Evolutionary conservation across 2,797 vertebrate genomes (phyloP), one percentile per base, ranked within the genome.

Genomic region (Decapterus maruadsi): DNA sequence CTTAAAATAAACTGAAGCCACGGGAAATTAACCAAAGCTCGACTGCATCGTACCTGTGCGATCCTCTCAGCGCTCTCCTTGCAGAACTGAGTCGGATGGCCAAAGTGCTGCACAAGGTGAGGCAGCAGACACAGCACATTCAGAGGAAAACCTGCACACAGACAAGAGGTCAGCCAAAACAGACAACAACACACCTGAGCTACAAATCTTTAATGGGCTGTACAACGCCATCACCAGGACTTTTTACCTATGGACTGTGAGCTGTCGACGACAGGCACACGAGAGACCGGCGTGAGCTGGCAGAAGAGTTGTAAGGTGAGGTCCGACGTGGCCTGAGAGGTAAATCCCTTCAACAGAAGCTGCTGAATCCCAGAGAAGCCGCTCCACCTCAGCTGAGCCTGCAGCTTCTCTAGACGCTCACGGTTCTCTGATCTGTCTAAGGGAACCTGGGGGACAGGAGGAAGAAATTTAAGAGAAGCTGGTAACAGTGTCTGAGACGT

Each of bases 361-460:
- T 99, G 98, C 87, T 99, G 98, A 50, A 99, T 94, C 19, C 98
- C 98, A 6, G 98, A 96, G 92, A 99, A 99, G 20, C 98, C 98
- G 5, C 96, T 95, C 98, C 98, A 99, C 73, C 96, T 96, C 70
- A 99, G 94, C 92, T 99, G 98, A n/a, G 95, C 96, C 93, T 99
- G 98, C 66, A 99, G 93, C 87, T 99, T 99, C 93, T 99, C 98
- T 17, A 99, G 94, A 31, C 98, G 97, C 81, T 99, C 98, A 4
- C 98, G 93, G 91, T 98, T 98, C 93, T 99, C 98, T 5, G 94
- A 95, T 93, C 98, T 96, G 90, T 99, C 98, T 22, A 99, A 92
- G 0, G 98, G 98, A 84, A 99, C 96, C 87, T 98, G 95, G 51
- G 61, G 38, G 80, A 67, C 2, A 58, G 63, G 38, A 81, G 65